These are phyloP conservation scores for Machimus rusticus DNA, from an alignment of 2,888 invertebrate species.

Conservation along the genomic window DNA sequence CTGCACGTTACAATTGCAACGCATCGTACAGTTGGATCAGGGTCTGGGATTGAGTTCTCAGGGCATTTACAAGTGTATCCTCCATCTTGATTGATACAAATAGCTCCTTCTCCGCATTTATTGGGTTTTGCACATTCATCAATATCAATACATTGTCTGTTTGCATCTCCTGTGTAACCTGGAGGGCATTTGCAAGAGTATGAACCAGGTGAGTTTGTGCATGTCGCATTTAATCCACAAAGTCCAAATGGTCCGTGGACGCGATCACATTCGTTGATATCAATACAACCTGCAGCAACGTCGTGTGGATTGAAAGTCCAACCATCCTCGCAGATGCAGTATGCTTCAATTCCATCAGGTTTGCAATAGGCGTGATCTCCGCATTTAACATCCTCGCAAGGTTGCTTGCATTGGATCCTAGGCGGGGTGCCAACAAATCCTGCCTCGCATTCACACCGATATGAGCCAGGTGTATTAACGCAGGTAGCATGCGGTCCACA, in stretches of 20 bases:
- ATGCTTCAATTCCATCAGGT: constrained; percentile 86
- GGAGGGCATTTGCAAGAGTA: constrained; percentile 83
- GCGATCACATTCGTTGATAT: constrained; percentile 89
- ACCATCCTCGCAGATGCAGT: constrained; percentile 91
- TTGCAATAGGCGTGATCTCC: constrained; percentile 89
- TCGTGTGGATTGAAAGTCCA: constrained; percentile 92
- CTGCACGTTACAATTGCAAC: constrained; percentile 82
- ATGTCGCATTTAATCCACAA: constrained; percentile 84
- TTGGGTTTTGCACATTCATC: constrained; percentile 79
- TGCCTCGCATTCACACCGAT: constrained; percentile 80
- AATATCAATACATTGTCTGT: constrained; percentile 80
- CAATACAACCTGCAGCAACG: constrained; percentile 88
- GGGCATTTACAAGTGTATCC: constrained; percentile 83
- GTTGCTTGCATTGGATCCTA: constrained; percentile 81
- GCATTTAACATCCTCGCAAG: constrained; percentile 90
- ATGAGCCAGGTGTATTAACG: constrained; percentile 80
- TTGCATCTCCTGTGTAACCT: constrained; percentile 86
- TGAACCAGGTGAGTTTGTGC: constrained; percentile 81
- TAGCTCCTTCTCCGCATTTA: constrained; percentile 81
- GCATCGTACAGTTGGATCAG: constrained; percentile 82
- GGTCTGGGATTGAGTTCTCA: constrained; percentile 81
- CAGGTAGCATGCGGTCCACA: constrained; percentile 83
- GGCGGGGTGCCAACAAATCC: constrained; percentile 87
- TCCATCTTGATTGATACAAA: constrained; percentile 80
- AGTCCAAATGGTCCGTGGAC: constrained; percentile 79